phyloP scores from a whole-genome alignment of 1,140 invertebrate genomes.

The Euwallacea similis region DNA sequence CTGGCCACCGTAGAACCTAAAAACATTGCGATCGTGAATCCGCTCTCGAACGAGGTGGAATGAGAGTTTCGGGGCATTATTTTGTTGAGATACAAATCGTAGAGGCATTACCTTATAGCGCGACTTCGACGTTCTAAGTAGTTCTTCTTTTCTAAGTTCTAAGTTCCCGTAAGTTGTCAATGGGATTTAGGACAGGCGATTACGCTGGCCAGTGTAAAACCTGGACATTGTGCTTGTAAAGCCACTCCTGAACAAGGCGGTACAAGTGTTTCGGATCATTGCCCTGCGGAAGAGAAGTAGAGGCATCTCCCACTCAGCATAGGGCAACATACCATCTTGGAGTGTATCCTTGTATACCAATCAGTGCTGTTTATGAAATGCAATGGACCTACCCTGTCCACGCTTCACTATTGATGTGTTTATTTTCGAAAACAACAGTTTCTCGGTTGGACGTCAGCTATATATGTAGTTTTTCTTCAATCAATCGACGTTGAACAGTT shows the following conservation, averaged over 20 bases:
- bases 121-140: too few relatives aligned
- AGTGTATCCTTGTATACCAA: constrained; percentile 3
- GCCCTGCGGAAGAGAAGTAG: too few relatives aligned
- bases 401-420: constrained; percentile 1
- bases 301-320: constrained; percentile 21
- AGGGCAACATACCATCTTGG: constrained; percentile 21
- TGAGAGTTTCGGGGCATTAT: background rate
- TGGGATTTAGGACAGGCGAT: too few relatives aligned
- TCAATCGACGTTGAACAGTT: background rate
- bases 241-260: too few relatives aligned
- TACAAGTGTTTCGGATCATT: too few relatives aligned
- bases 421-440: background rate
- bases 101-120: background rate
- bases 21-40: background rate
- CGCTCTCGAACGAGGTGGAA: background rate
- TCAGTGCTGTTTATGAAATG: constrained; percentile 17
- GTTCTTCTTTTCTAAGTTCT: too few relatives aligned
- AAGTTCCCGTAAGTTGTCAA: too few relatives aligned
- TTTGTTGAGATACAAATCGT: constrained; percentile 10
- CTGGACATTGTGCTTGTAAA: too few relatives aligned
- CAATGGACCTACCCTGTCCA: constrained; percentile 14
- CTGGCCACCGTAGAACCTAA: background rate
- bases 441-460: background rate
- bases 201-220: too few relatives aligned
- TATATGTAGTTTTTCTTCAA: background rate